Conservation (phyloP, 2,797 vertebrate species). For the Peromyscus attwateri region DNA sequence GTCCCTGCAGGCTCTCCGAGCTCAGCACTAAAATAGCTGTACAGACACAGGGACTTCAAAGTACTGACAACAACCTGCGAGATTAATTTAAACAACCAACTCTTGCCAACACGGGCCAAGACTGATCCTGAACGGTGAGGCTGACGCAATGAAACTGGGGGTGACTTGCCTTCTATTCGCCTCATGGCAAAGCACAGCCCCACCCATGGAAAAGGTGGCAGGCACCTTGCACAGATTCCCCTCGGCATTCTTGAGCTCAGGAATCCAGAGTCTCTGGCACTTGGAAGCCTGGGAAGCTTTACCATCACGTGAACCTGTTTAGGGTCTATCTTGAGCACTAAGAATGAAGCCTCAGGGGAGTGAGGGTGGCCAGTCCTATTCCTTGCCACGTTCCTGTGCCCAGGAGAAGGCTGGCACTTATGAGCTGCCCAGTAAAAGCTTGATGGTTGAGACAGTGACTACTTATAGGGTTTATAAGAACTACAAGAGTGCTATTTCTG, state of each 20-base stretch:
- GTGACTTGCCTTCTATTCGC: neutral
- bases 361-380: neutral
- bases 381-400: neutral
- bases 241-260: neutral
- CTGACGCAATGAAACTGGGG: neutral
- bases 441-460: neutral
- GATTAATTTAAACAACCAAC: neutral
- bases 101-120: neutral
- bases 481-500: neutral
- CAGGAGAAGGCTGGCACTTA: neutral
- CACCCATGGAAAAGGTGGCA: neutral
- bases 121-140: neutral
- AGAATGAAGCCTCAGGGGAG: neutral
- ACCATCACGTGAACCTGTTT: neutral
- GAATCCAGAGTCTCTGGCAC: neutral
- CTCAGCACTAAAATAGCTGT: neutral
- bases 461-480: neutral
- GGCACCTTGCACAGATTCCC: rapidly evolving
- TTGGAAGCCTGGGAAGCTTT: neutral
- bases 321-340: neutral
- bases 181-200: neutral
- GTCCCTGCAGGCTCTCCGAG: neutral
- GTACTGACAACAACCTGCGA: neutral
- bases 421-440: neutral
- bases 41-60: neutral